Evolutionary conservation across 2,797 vertebrate genomes (phyloP), one percentile per base, ranked within the genome.

Genomic region (Microhierax caerulescens): DNA sequence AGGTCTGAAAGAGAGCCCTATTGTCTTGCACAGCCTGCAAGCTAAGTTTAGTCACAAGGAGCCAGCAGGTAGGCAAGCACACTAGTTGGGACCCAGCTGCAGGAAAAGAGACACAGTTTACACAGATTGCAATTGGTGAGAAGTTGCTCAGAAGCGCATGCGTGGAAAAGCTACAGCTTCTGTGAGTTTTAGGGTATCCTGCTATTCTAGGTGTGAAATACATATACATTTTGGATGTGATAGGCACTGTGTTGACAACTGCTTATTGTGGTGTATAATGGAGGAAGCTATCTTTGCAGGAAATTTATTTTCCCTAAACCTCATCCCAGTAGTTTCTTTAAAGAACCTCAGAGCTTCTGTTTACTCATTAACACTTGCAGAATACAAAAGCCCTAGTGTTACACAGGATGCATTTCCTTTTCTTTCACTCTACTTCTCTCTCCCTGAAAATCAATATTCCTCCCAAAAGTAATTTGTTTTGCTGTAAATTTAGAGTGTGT

Each of bases 391-490:
- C 32, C 16, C 25, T 83, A 54, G 8, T 65, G 64, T 32, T 82
- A 83, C 48, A 84, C 8, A 65, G 37, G 17, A 80, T 53, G 36
- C 22, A 51, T 81, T 93, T 85, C 54, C 30, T 93, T 94, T 83
- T 64, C 34, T 80, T 94, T 92, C 60, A 56, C 39, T 13, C 9
- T 85, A 20, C 13, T 74, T 79, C 14, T 59, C 17, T 82, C n/a
- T 79, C 60, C 27, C 18, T 61, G 36, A 79, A 94, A 94, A 76
- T 90, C 63, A 86, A 70, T 95, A 86, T 84, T 81, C 53, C 32
- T 84, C 84, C 45, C 34, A 8, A 61, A 91, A 93, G 57, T 78
- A 84, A 91, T 91, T 88, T 70, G 53, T 70, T 96, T 88, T 59
- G 48, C 34, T 93, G 48, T 74, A 92, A 92, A 86, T 95, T 91